Evolutionary conservation across 1,140 invertebrate genomes (phyloP).

Genomic region (Drosophila melanogaster): Release_6_plus_ISO1_MT NT_033777.3:5244501-5245000

Average conservation of each 20-base stretch:
- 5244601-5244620: background rate
- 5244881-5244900: conserved; percentile 18
- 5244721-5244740: too few relatives aligned
- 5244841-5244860: conserved; percentile 14
- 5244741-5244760: background rate
- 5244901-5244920: conserved; percentile 31
- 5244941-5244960: conserved; percentile 16
- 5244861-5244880: conserved; percentile 14
- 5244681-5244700: background rate
- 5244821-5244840: background rate
- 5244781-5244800: background rate
- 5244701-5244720: too few relatives aligned
- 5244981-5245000: conserved; percentile 11
- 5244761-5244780: too few relatives aligned
- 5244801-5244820: background rate
- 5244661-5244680: background rate
- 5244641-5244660: background rate
- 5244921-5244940: background rate
- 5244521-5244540: conserved; percentile 9
- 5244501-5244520: conserved; percentile 1
- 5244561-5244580: too few relatives aligned
- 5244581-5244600: conserved; percentile 5
- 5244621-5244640: background rate
- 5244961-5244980: background rate
- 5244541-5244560: conserved; percentile 14